Conservation (phyloP, 2,888 invertebrate species). For the Mimumesa dahlbomi region DNA sequence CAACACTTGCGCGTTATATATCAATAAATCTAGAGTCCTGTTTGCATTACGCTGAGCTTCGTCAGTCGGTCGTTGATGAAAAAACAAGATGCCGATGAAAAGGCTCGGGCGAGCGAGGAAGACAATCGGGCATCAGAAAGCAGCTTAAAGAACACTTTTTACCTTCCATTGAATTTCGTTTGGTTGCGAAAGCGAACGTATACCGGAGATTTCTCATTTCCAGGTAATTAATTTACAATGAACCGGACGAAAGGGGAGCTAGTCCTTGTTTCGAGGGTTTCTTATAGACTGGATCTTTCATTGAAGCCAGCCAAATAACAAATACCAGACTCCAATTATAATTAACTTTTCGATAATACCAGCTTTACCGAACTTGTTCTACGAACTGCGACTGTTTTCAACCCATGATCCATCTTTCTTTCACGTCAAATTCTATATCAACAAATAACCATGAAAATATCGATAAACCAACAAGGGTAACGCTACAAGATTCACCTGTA, state of each 20-base stretch:
- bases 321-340: slow-evolving; percentile 33
- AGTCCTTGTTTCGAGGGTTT: slow-evolving; percentile 75
- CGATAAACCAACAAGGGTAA: too few relatives aligned
- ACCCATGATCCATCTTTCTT: too few relatives aligned
- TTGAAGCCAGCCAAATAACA: slow-evolving; percentile 46
- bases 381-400: too few relatives aligned
- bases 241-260: slow-evolving; percentile 74
- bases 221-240: slow-evolving; percentile 81
- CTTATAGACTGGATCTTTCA: slow-evolving; percentile 68
- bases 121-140: slow-evolving; percentile 40
- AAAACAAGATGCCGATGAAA: slow-evolving; percentile 30
- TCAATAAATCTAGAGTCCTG: slow-evolving; percentile 11
- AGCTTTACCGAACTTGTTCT: too few relatives aligned
- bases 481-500: too few relatives aligned
- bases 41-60: slow-evolving; percentile 4
- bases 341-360: slow-evolving; percentile 16
- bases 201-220: slow-evolving; percentile 80
- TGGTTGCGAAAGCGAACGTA: slow-evolving; percentile 67
- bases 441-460: too few relatives aligned
- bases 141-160: slow-evolving; percentile 77
- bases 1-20: slow-evolving; percentile 10
- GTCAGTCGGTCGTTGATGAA: slow-evolving; percentile 4
- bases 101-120: slow-evolving; percentile 25
- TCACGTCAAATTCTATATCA: too few relatives aligned
- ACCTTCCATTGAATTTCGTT: slow-evolving; percentile 68